A percentile compares a stretch with the other conserved stretches of the same genome.
Conservation (phyloP, 2,888 invertebrate species). For the Lydus trimaculatus region DNA sequence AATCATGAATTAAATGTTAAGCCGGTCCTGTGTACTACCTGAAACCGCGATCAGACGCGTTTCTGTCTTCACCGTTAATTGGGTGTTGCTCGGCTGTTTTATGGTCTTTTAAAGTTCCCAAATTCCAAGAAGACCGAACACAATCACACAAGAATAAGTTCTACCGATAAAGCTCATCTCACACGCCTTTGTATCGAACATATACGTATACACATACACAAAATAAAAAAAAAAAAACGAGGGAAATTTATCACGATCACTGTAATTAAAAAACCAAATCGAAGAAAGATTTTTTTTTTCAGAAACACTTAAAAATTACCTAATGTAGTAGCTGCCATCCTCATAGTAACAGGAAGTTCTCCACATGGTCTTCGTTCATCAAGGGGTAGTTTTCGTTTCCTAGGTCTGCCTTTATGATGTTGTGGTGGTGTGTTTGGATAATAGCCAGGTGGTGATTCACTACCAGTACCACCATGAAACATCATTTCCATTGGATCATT, state of each 20-base stretch:
- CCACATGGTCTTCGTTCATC: conserved; percentile 65
- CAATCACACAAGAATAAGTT: conserved; percentile 3
- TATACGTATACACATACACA: too few species aligned
- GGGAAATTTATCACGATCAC: background rate
- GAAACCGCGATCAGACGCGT: conserved; percentile 23
- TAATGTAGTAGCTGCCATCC: conserved; percentile 73
- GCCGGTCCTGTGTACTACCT: conserved; percentile 6
- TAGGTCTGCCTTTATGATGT: conserved; percentile 79
- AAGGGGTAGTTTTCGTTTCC: conserved; percentile 74
- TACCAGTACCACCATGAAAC: conserved; percentile 61
- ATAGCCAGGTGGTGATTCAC: conserved; percentile 72
- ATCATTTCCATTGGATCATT: conserved; percentile 68
- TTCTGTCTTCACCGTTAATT: conserved; percentile 51
- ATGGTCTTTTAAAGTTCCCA: conserved; percentile 42
- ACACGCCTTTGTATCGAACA: conserved; percentile 1
- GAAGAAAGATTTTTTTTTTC: background rate
- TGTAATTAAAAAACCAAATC: background rate
- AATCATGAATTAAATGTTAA: background rate
- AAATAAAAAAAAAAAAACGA: background rate
- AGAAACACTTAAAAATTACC: conserved; percentile 68
- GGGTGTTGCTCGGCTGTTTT: conserved; percentile 52
- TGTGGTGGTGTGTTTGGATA: conserved; percentile 68
- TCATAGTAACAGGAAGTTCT: conserved; percentile 73
- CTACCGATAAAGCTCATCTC: background rate
- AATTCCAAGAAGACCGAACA: conserved; percentile 32